These are phyloP conservation scores for Theretra japonica DNA, from an alignment of 2,888 invertebrate genomes.

Conservation along the genomic window DNA sequence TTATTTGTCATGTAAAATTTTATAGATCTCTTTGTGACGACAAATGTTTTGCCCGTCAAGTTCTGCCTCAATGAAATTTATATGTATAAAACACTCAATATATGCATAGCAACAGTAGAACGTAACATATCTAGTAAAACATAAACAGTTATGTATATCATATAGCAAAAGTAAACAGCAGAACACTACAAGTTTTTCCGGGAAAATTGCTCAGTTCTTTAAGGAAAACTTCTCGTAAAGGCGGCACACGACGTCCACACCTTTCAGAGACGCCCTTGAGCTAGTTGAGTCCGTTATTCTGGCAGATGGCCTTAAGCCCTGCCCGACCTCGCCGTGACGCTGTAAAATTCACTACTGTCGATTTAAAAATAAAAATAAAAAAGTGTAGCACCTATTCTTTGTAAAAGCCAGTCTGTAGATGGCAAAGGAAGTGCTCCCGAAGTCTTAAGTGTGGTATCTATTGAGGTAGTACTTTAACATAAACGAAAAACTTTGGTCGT, in stretches of 20 bases:
- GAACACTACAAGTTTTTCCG: not conserved
- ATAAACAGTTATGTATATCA: not conserved
- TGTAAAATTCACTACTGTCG: not conserved
- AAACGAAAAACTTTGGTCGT: too few species aligned
- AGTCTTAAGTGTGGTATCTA: too few species aligned
- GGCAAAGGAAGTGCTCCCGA: not conserved
- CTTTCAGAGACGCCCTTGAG: conserved; percentile 10
- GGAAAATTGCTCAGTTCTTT: not conserved
- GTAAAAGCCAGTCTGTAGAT: not conserved
- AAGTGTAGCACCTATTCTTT: not conserved
- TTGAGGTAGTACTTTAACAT: too few species aligned
- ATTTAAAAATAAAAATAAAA: not conserved
- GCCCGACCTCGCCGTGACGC: not conserved
- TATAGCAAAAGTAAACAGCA: not conserved
- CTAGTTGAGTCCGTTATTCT: conserved; percentile 12
- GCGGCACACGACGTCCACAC: not conserved
- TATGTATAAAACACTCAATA: too few species aligned
- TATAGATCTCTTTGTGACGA: too few species aligned
- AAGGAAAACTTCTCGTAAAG: not conserved
- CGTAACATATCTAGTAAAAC: too few species aligned
- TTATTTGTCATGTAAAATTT: too few species aligned
- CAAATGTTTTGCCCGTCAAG: too few species aligned
- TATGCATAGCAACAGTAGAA: too few species aligned
- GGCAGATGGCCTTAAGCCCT: conserved; percentile 17
- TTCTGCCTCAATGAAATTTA: too few species aligned